Percentiles rank a stretch among this genome's conserved stretches.
These are phyloP conservation scores for Oscheius sp. DNA, from an alignment of 2,888 invertebrate species.

Conservation along the genomic window DNA sequence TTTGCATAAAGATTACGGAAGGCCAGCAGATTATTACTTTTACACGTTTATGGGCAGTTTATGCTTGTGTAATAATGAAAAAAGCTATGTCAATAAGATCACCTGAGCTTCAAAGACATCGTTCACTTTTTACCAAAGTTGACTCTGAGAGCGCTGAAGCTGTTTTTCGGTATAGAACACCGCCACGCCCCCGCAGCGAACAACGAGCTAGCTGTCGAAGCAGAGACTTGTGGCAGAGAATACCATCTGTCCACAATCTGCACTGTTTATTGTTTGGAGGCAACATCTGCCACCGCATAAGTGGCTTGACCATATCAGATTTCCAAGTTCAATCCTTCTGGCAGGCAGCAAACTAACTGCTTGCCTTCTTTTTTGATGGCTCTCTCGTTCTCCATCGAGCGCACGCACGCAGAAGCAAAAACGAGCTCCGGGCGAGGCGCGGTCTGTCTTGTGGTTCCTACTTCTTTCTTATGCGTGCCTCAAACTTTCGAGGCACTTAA, in stretches of 20 bases:
- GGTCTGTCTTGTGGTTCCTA: neutral
- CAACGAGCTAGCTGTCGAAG: neutral
- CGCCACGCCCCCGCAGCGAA: neutral
- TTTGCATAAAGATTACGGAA: no score
- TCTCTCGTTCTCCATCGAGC: conserved; percentile 31
- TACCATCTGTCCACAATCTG: conserved; percentile 17
- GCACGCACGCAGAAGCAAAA: conserved; percentile 36
- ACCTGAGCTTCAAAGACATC: no score
- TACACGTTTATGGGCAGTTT: neutral
- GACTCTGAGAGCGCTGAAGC: neutral
- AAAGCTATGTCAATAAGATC: no score
- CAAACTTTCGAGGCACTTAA: neutral
- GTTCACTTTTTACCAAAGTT: neutral
- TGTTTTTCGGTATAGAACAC: conserved; percentile 25
- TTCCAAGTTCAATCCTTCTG: neutral
- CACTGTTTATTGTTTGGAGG: conserved; percentile 11
- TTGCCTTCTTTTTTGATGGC: neutral
- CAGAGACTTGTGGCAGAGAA: neutral
- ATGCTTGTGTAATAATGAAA: no score
- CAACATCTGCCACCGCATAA: conserved; percentile 24
- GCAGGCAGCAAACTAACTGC: neutral
- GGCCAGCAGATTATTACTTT: no score
- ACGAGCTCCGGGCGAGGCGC: conserved; percentile 17
- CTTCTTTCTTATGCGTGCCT: neutral
- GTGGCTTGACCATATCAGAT: neutral